phyloP scores from a whole-genome alignment of 2,888 invertebrate genomes.

The Meteorus cinctellus region DNA sequence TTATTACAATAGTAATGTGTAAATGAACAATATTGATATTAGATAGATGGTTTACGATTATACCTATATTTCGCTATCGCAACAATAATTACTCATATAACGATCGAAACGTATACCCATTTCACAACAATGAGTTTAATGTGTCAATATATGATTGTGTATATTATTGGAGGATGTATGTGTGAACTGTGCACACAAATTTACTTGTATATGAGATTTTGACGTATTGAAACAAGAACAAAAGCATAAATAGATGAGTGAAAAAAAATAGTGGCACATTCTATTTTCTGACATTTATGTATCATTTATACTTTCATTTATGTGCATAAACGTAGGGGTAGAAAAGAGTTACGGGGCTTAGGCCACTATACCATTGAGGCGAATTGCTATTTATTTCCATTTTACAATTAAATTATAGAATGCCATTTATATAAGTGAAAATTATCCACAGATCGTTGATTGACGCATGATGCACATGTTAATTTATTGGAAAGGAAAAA shows the following conservation, averaged over 20 bases:
- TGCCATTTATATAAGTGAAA: neutral
- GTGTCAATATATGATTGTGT: neutral
- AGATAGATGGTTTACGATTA: neutral
- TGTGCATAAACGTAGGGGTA: neutral
- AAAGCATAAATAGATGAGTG: too few species aligned
- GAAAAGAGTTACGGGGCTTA: neutral
- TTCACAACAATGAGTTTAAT: neutral
- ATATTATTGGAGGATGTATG: neutral
- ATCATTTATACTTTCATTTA: neutral
- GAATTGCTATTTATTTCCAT: neutral
- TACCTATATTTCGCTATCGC: neutral
- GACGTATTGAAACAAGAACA: too few species aligned
- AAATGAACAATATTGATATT: conserved; percentile 1
- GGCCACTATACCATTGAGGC: neutral
- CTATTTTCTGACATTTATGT: neutral
- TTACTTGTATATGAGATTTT: too few species aligned
- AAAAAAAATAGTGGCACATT: neutral
- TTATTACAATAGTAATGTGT: conserved; percentile 1
- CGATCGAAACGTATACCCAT: neutral
- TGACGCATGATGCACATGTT: too few species aligned
- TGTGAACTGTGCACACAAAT: neutral
- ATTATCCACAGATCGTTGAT: neutral
- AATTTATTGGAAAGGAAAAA: neutral
- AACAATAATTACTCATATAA: neutral
- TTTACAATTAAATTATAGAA: too few species aligned